Conservation (phyloP, 23 tunicate species). For the Pegea sp. region DNA sequence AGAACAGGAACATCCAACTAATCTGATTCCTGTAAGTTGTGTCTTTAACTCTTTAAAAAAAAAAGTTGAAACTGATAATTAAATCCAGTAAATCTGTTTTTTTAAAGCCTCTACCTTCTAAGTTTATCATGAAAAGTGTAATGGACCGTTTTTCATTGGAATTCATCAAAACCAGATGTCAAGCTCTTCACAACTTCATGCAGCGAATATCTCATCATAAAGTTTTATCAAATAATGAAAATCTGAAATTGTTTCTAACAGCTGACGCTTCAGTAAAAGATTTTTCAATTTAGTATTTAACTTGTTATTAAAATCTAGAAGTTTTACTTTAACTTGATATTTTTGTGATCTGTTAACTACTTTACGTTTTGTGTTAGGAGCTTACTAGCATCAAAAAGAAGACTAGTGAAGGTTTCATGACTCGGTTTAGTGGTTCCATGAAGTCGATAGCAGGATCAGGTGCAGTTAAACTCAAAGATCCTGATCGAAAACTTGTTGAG, state of each 20-base stretch:
- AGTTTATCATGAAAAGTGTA: constrained; percentile 79
- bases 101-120: constrained; percentile 69
- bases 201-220: constrained; percentile 35
- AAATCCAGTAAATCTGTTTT: no score
- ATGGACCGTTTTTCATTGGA: constrained; percentile 49
- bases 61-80: no score
- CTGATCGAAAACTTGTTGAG: constrained; percentile 11
- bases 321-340: not conserved
- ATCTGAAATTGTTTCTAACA: constrained; percentile 55
- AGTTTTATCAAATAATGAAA: constrained; percentile 50
- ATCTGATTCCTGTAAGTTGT: constrained; percentile 37
- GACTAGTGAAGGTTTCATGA: constrained; percentile 31
- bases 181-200: constrained; percentile 53
- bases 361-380: constrained; percentile 5
- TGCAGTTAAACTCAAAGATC: constrained; percentile 14
- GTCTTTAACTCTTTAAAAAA: not conserved
- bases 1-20: constrained; percentile 47
- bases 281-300: not conserved
- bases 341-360: not conserved
- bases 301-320: not conserved
- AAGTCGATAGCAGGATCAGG: constrained; percentile 21
- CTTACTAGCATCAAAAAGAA: constrained; percentile 31
- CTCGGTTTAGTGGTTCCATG: constrained; percentile 52
- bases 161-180: constrained; percentile 44
- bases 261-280: constrained; percentile 23